Conservation (phyloP, 2,113 vertebrate species). For the Hydrolagus affinis region DNA sequence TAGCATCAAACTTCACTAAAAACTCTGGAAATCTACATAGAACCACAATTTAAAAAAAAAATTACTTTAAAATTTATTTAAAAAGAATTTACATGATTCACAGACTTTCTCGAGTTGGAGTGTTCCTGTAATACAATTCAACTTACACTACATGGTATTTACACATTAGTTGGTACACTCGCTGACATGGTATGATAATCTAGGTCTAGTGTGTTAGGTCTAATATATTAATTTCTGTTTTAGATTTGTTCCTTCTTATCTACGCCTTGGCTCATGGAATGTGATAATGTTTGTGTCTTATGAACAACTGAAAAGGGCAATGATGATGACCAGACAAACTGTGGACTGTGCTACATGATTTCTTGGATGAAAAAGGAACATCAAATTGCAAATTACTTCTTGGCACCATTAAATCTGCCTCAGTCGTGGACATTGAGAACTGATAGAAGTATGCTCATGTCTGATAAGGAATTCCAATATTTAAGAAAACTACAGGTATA, state of each 20-base stretch:
- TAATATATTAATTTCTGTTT: neutral
- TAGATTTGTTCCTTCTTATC: constrained; percentile 63
- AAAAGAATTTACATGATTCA: too few relatives aligned
- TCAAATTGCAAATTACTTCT: neutral
- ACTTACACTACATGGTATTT: too few relatives aligned
- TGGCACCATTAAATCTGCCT: neutral
- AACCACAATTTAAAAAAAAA: too few relatives aligned
- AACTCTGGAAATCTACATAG: neutral
- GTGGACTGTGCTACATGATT: constrained; percentile 37
- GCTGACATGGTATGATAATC: too few relatives aligned
- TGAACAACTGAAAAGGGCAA: constrained; percentile 64
- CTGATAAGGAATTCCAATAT: neutral
- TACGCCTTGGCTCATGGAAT: constrained; percentile 65
- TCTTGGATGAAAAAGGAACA: neutral
- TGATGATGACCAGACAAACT: constrained; percentile 61
- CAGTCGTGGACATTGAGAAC: neutral
- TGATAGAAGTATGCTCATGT: neutral
- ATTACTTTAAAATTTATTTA: too few relatives aligned
- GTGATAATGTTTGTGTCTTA: constrained; percentile 68
- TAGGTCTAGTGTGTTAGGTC: neutral
- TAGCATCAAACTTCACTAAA: neutral
- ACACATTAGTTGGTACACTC: too few relatives aligned
- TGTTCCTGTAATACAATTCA: too few relatives aligned
- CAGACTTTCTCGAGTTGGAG: too few relatives aligned
- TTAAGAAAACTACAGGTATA: neutral